Percentiles rank a stretch among this genome's conserved stretches.
phyloP scores from a whole-genome alignment of 2,888 invertebrate genomes.

The Parnassius mnemosyne region DNA sequence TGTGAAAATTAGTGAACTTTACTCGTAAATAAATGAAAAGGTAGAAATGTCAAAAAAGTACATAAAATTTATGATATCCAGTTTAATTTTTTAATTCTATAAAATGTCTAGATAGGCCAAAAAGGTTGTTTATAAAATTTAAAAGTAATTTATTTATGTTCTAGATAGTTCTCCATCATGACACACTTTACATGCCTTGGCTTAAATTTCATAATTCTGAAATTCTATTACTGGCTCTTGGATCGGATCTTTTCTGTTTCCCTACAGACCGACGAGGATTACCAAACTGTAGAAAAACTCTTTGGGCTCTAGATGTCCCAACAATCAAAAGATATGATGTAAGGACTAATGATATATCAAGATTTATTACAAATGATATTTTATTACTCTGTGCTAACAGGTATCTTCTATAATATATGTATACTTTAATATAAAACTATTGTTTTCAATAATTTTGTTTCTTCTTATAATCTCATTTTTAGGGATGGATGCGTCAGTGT shows the following conservation, averaged over 20 bases:
- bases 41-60: no score
- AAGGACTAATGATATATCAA: constrained; percentile 69
- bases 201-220: constrained; percentile 50
- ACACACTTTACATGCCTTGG: constrained; percentile 70
- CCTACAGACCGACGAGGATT: constrained; percentile 45
- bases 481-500: constrained; percentile 66
- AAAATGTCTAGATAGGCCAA: no score
- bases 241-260: constrained; percentile 56
- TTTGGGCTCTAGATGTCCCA: constrained; percentile 61
- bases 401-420: constrained; percentile 36
- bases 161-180: constrained; percentile 53
- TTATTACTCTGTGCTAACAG: constrained; percentile 68
- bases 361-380: constrained; percentile 59
- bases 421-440: no score
- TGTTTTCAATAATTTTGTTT: no score
- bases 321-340: constrained; percentile 54
- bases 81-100: no score
- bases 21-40: no score
- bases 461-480: constrained; percentile 32
- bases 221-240: constrained; percentile 51
- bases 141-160: constrained; percentile 30
- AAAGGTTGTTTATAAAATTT: no score
- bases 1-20: no score
- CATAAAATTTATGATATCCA: no score
- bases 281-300: constrained; percentile 38